A percentile compares a stretch with the other conserved stretches of the same genome.
Evolutionary conservation across 53 echinoderm and acorn worm genomes (phyloP).

Genomic region (Apostichopus leukothele): DNA sequence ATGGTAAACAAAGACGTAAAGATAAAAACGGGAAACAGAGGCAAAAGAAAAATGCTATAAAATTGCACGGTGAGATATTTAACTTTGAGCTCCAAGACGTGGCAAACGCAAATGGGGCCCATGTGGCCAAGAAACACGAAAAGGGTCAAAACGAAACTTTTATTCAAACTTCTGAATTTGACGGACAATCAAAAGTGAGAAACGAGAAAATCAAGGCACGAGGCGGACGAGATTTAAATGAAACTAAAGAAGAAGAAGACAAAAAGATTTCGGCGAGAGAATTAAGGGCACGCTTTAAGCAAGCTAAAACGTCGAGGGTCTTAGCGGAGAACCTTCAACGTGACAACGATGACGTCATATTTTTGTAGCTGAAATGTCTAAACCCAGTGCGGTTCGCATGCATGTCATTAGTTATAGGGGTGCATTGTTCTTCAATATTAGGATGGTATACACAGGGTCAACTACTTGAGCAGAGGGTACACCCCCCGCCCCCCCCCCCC

Average conservation of each 20-base stretch:
- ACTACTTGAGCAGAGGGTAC: too few species aligned
- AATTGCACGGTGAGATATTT: slow-evolving; percentile 4
- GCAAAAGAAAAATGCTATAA: background rate
- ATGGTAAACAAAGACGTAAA: background rate
- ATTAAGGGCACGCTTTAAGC: slow-evolving; percentile 60
- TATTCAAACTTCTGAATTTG: background rate
- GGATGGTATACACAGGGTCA: too few species aligned
- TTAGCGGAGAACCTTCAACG: slow-evolving; percentile 27
- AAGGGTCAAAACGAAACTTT: background rate
- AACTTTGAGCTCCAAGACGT: slow-evolving; percentile 9
- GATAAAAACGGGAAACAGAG: background rate
- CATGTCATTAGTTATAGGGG: too few species aligned
- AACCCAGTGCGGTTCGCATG: too few species aligned
- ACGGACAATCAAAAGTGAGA: background rate
- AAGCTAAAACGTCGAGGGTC: slow-evolving; percentile 52
- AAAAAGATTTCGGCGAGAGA: slow-evolving; percentile 58
- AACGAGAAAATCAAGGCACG: background rate
- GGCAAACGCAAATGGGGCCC: background rate
- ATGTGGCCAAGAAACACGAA: background rate
- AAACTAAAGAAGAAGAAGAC: background rate
- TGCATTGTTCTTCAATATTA: too few species aligned
- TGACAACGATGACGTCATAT: slow-evolving; percentile 24
- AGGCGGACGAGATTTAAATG: background rate
- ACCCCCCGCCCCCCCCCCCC: too few species aligned
- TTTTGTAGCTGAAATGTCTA: background rate